Evolutionary conservation across 2,888 invertebrate genomes (phyloP), one percentile per base, ranked within the genome.

Genomic region (Chalcis sispes): DNA sequence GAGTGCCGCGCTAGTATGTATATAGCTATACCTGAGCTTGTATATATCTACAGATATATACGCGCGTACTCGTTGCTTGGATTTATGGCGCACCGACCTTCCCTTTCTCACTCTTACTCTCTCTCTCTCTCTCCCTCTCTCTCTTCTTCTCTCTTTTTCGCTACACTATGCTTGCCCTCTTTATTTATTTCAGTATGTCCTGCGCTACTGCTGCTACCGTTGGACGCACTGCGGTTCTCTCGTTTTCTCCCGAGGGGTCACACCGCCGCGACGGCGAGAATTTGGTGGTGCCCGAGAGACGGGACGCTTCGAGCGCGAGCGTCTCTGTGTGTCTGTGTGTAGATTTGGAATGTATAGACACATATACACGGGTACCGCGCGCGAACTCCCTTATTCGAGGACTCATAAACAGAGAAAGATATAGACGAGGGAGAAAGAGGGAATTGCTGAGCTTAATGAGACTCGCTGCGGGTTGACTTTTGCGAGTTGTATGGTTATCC

Each of bases 11-110:
- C n/a, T n/a, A n/a, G n/a, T n/a, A n/a, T n/a, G n/a, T n/a, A n/a
- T n/a, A n/a, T n/a, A n/a, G n/a, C n/a, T n/a, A n/a, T n/a, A n/a
- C n/a, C n/a, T n/a, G n/a, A n/a, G n/a, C n/a, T n/a, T n/a, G n/a
- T n/a, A n/a, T n/a, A n/a, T n/a, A n/a, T n/a, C n/a, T n/a, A n/a
- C n/a, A n/a, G n/a, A n/a, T 23, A 46, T 54, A 62, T 67, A 69
- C 25, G 69, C n/a, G n/a, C n/a, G 69, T 61, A 69, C 59, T 58
- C 56, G 54, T 13, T 8, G 15, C 48, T 15, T 48, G 70, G 66
- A 75, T 75, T 75, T 71, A 75, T 71, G 71, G 32, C 61, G 23
- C 66, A n/a, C n/a, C n/a, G 25, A 46, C 20, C 54, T 42, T 42
- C 42, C 2, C 15, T 13, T 15, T 13, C 42, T 13, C 42, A 13